Base-by-base conservation (phyloP, 1,140 invertebrate species). In the Eriosoma lanigerum region DNA sequence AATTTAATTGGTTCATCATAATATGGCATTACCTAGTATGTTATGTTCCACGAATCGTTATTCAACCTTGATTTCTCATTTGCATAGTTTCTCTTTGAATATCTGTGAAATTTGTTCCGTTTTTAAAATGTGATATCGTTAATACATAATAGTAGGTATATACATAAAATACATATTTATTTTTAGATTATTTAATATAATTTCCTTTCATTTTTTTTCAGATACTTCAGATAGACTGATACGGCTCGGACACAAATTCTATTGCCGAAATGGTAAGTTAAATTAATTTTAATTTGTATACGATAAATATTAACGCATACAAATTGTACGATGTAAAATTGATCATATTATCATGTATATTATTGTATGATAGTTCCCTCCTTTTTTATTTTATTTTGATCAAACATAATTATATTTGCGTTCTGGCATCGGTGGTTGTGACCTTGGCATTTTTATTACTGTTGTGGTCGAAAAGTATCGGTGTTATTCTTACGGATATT, bases 371-470 rank as follows among this genome's bases (percentile, higher is more conserved):
- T 4, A 48, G 6, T 24, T 68, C 5, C 44, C 38, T 26, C 8
- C 19, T 26, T n/a, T 17, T 46, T 24, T 9, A 24, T 50, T 50
- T 21, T 66, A 21, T 10, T 38, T 66, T 50, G 24, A 46, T n/a
- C 44, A 62, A 62, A 60, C 75, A 62, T 62, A 48, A 78, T 78
- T 78, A 29, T 46, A 56, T 76, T 46, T 6, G 26, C 21, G 66
- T 38, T 66, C n/a, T 66, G 24, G 46, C 48, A 52, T 29, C 46
- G 68, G 64, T 32, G 52, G 64, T 32, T 29, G 56, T 48, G 75
- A 78, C 56, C 75, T 62, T 62, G 75, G 75, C 75, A 62, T 78
- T 78, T 78, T 75, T 75, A 58, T 75, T 44, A 58, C 32, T 32
- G 54, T 48, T 48, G 56, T 15, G 56, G 73, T 68, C 66, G 66